Conservation (phyloP, 2,113 vertebrate genomes). For the Mormoops blainvillei region DNA sequence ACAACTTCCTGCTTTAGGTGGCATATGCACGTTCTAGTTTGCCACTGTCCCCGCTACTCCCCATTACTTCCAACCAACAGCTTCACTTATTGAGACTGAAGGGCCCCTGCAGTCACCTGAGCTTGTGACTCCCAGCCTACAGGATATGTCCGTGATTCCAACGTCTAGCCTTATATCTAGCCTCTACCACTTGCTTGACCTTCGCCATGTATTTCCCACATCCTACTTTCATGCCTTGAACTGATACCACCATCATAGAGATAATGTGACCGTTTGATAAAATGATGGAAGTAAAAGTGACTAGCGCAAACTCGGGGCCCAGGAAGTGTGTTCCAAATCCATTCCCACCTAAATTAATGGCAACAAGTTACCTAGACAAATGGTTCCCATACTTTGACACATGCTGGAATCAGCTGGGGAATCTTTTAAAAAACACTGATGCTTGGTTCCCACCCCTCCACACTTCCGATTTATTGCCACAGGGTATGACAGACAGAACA, state of each 20-base stretch:
- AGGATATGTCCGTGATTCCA: neutral
- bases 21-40: neutral
- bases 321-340: neutral
- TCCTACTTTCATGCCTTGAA: neutral
- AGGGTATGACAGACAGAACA: neutral
- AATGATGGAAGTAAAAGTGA: neutral
- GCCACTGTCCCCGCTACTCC: neutral
- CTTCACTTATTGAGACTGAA: neutral
- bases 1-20: neutral
- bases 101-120: neutral
- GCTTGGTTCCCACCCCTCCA: neutral
- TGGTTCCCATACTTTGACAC: neutral
- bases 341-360: neutral
- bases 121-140: neutral
- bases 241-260: no score
- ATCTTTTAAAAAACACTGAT: neutral
- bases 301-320: neutral
- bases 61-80: neutral
- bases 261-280: neutral
- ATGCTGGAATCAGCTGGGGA: neutral
- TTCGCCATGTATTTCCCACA: neutral
- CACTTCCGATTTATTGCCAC: neutral
- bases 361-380: neutral
- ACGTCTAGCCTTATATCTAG: neutral
- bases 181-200: neutral